Evolutionary conservation across 1,140 invertebrate species (phyloP).

Genomic region (Halictus rubicundus): DNA sequence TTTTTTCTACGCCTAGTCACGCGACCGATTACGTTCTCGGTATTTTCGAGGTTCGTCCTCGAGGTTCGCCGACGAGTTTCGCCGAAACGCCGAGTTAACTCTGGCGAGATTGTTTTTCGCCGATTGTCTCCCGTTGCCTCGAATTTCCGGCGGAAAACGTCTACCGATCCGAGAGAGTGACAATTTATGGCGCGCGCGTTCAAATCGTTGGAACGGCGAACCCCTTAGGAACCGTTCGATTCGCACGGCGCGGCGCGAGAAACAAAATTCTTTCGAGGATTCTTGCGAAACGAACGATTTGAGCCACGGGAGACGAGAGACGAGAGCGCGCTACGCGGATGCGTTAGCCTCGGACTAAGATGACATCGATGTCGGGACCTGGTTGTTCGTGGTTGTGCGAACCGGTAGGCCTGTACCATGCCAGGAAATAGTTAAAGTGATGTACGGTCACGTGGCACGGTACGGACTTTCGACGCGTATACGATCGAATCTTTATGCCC

Average conservation of each 20-base stretch:
- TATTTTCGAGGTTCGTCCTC: slow-evolving; percentile 72
- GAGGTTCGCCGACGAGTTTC: background rate
- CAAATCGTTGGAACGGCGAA: slow-evolving; percentile 3
- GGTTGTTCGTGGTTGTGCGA: slow-evolving; percentile 44
- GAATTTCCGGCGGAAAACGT: slow-evolving; percentile 2
- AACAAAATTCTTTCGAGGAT: background rate
- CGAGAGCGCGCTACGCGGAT: slow-evolving; percentile 29
- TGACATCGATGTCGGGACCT: slow-evolving; percentile 26
- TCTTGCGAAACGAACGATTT: background rate
- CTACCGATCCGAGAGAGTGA: background rate
- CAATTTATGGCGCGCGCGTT: slow-evolving; percentile 26
- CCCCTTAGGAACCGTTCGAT: background rate
- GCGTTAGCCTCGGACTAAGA: slow-evolving; percentile 10
- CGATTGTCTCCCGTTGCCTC: background rate
- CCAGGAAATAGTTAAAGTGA: slow-evolving; percentile 74
- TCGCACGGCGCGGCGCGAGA: background rate
- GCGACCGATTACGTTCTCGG: slow-evolving; percentile 77
- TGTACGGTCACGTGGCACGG: slow-evolving; percentile 69
- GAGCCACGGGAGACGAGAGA: too few species aligned
- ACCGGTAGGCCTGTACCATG: slow-evolving; percentile 52
- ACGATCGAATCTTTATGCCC: slow-evolving; percentile 58
- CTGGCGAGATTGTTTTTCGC: background rate
- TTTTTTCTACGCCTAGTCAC: slow-evolving; percentile 76
- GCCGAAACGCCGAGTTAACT: slow-evolving; percentile 9
- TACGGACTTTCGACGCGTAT: slow-evolving; percentile 64